Conservation (phyloP, 2,797 vertebrate genomes). For the Hoplostethus mediterraneus region DNA sequence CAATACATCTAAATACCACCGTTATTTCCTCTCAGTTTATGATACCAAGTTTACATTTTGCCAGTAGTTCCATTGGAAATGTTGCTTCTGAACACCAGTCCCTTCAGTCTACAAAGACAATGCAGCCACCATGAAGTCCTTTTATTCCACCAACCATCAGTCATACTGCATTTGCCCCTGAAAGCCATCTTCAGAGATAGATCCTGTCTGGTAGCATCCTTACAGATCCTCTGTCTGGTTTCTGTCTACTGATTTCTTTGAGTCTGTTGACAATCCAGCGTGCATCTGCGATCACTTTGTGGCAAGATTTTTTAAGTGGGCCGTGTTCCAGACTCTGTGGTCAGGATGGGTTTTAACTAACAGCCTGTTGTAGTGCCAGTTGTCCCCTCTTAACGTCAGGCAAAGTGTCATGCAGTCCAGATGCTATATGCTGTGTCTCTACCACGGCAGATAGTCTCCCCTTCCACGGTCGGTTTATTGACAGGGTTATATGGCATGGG, state of each 20-base stretch:
- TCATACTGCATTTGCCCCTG: slow-evolving; percentile 1
- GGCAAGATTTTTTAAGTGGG: slow-evolving; percentile 63
- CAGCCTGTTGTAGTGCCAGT: slow-evolving; percentile 57
- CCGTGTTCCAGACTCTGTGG: slow-evolving; percentile 51
- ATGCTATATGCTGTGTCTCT: not conserved
- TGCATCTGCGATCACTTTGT: slow-evolving; percentile 80
- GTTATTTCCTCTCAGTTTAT: not conserved
- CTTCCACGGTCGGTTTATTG: not conserved
- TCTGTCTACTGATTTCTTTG: slow-evolving; percentile 47
- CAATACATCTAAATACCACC: not conserved
- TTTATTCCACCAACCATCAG: slow-evolving; percentile 2
- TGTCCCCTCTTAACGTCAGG: slow-evolving; percentile 35
- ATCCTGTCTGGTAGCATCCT: slow-evolving; percentile 31
- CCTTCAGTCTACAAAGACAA: not conserved
- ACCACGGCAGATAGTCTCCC: not conserved
- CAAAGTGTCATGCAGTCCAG: slow-evolving; percentile 10
- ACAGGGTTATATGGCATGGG: not conserved
- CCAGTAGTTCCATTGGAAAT: not conserved
- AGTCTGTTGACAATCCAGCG: slow-evolving; percentile 43
- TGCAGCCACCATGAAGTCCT: not conserved
- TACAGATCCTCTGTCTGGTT: slow-evolving; percentile 39
- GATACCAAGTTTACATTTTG: not conserved
- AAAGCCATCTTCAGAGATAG: slow-evolving; percentile 11
- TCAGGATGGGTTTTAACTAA: slow-evolving; percentile 42
- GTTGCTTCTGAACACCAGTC: slow-evolving; percentile 20